Percentiles rank a stretch among this genome's conserved stretches.
phyloP scores from a whole-genome alignment of 1,140 invertebrate genomes.

The Bombus pyrosoma region DNA sequence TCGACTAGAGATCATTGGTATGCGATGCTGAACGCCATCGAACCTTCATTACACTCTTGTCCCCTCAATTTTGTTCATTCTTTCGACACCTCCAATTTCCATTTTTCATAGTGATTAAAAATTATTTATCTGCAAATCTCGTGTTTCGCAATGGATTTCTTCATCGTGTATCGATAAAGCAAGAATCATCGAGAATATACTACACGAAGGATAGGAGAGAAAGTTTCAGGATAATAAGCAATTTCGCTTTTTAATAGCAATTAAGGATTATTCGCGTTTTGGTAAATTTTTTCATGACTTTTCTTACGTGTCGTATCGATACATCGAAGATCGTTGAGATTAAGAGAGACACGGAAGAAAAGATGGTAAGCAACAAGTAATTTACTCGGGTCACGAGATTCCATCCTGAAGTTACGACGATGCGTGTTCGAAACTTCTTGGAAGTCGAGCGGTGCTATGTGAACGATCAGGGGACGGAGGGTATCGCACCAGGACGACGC shows the following conservation, averaged over 20 bases:
- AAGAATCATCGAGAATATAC: too few relatives aligned
- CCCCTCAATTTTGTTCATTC: too few relatives aligned
- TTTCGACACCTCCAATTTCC: neutral
- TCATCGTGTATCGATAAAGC: neutral
- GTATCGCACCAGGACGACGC: conserved; percentile 52
- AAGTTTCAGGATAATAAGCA: too few relatives aligned
- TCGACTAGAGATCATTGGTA: neutral
- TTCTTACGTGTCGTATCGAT: neutral
- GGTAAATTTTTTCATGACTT: too few relatives aligned
- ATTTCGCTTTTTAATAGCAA: too few relatives aligned
- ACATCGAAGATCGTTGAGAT: neutral
- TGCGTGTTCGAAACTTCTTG: conserved; percentile 21
- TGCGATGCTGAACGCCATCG: too few relatives aligned
- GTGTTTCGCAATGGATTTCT: neutral
- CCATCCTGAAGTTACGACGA: conserved; percentile 52
- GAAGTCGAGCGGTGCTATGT: neutral
- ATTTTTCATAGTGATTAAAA: neutral
- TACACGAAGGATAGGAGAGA: too few relatives aligned
- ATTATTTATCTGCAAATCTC: neutral
- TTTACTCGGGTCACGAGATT: conserved; percentile 77
- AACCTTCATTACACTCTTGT: too few relatives aligned
- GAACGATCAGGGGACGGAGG: conserved; percentile 37
- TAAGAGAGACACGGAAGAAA: neutral
- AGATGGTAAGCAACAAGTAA: conserved; percentile 70
- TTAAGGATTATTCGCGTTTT: too few relatives aligned